These are phyloP conservation scores for Tachuris rubrigastra DNA, from an alignment of 2,113 vertebrate species.

Conservation along the genomic window DNA sequence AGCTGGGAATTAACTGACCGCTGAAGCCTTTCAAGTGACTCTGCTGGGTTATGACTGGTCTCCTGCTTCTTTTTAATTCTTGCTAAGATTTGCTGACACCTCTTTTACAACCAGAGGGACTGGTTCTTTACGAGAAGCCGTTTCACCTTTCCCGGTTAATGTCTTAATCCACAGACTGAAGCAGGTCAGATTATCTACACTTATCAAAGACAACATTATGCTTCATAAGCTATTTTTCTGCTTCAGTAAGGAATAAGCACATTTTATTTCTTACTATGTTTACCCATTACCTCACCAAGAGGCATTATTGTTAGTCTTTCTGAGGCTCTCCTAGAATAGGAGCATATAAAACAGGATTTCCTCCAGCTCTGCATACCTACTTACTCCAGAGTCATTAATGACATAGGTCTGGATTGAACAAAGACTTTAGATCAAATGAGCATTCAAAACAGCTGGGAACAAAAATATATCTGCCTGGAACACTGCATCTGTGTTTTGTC, in stretches of 20 bases:
- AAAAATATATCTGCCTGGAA: slow-evolving; percentile 34
- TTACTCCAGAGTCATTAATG: slow-evolving; percentile 46
- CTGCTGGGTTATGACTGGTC: background rate
- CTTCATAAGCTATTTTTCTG: slow-evolving; percentile 56
- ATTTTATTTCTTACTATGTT: slow-evolving; percentile 6
- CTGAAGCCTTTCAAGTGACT: background rate
- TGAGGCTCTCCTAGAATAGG: slow-evolving; percentile 43
- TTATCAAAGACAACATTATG: slow-evolving; percentile 17
- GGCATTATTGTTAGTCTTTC: slow-evolving; percentile 27
- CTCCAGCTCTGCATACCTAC: slow-evolving; percentile 45
- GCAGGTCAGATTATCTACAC: slow-evolving; percentile 31
- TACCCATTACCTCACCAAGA: slow-evolving; percentile 56
- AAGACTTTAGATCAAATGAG: slow-evolving; percentile 49
- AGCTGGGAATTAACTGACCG: background rate
- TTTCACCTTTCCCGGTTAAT: background rate
- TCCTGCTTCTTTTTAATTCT: background rate
- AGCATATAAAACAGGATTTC: slow-evolving; percentile 60
- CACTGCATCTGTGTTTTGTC: background rate
- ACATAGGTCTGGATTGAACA: slow-evolving; percentile 27
- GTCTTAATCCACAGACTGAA: slow-evolving; percentile 7
- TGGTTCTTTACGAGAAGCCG: background rate
- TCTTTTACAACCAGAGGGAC: slow-evolving; percentile 36
- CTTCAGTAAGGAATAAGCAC: slow-evolving; percentile 18
- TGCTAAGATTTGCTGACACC: background rate
- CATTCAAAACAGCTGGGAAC: slow-evolving; percentile 29